phyloP scores from a whole-genome alignment of 2,113 vertebrate genomes.

The Anser cygnoides region DNA sequence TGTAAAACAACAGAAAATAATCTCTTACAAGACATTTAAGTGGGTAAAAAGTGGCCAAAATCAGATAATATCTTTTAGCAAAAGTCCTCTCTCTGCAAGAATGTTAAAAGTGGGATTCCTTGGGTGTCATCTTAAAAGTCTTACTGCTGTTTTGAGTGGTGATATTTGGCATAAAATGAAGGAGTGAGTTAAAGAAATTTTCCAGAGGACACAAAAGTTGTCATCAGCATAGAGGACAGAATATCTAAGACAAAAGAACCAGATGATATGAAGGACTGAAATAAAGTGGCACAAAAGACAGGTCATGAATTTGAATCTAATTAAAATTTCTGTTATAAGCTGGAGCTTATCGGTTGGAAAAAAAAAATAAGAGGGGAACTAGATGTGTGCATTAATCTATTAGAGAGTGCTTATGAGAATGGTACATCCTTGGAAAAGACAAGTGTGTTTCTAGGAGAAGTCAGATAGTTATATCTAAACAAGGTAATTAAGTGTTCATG shows the following conservation, averaged over 20 bases:
- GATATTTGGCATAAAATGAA: not conserved
- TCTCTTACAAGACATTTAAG: not conserved
- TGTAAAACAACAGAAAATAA: not conserved
- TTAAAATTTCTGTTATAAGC: not conserved
- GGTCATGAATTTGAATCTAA: not conserved
- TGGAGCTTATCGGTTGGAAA: not conserved
- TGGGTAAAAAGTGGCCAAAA: not conserved
- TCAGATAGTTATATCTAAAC: not conserved
- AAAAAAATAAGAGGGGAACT: not conserved
- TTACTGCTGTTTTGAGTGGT: not conserved
- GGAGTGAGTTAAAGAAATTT: not conserved
- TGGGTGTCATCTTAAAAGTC: not conserved
- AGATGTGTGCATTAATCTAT: not conserved
- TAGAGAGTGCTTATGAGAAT: not conserved
- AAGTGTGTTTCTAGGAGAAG: not conserved
- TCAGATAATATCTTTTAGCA: not conserved
- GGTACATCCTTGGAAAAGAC: not conserved
- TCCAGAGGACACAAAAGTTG: not conserved
- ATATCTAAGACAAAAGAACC: not conserved
- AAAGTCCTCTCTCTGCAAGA: not conserved
- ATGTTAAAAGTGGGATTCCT: not conserved
- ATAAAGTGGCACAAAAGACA: not conserved
- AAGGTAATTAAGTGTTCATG: not conserved
- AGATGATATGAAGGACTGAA: not conserved
- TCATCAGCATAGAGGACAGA: not conserved